Percentiles rank a stretch among this genome's conserved stretches.
Evolutionary conservation across 2,113 vertebrate genomes (phyloP).

Genomic region (Nothocercus nigrocapillus): DNA sequence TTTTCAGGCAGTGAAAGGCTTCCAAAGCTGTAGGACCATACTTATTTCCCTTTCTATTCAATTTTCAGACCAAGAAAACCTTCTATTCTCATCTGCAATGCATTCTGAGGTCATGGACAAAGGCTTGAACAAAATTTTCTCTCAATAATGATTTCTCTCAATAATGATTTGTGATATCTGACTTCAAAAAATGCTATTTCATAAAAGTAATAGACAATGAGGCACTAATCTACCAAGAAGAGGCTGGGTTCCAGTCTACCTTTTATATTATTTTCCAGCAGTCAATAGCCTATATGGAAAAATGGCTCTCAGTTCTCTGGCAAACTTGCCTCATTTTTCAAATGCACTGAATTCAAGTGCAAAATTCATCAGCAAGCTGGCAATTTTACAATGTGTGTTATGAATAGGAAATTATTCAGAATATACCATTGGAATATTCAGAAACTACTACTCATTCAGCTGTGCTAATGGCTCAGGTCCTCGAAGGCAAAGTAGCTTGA

Average conservation of each 20-base stretch:
- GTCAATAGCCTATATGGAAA: background rate
- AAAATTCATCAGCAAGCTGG: constrained; percentile 11
- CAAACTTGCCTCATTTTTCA: constrained; percentile 28
- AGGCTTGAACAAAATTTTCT: constrained; percentile 26
- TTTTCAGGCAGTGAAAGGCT: background rate
- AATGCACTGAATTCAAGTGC: background rate
- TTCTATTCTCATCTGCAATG: constrained; percentile 37
- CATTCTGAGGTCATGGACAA: constrained; percentile 31
- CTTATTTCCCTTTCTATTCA: background rate
- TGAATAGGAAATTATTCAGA: constrained; percentile 9
- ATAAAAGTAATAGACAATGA: constrained; percentile 46
- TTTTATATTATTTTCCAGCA: constrained; percentile 25
- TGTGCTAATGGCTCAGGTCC: background rate
- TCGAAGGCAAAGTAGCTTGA: constrained; percentile 15
- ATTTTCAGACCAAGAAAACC: constrained; percentile 8
- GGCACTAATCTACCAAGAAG: background rate
- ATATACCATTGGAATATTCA: constrained; percentile 41
- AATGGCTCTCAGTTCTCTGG: background rate
- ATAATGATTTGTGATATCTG: constrained; percentile 51
- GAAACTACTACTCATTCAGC: constrained; percentile 20
- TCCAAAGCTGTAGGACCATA: background rate
- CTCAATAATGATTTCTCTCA: background rate
- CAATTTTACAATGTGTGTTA: background rate
- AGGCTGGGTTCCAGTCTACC: background rate
- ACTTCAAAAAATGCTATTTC: constrained; percentile 55